Evolutionary conservation across 2,113 vertebrate genomes (phyloP).

Genomic region (Brachypteracias leptosomus): DNA sequence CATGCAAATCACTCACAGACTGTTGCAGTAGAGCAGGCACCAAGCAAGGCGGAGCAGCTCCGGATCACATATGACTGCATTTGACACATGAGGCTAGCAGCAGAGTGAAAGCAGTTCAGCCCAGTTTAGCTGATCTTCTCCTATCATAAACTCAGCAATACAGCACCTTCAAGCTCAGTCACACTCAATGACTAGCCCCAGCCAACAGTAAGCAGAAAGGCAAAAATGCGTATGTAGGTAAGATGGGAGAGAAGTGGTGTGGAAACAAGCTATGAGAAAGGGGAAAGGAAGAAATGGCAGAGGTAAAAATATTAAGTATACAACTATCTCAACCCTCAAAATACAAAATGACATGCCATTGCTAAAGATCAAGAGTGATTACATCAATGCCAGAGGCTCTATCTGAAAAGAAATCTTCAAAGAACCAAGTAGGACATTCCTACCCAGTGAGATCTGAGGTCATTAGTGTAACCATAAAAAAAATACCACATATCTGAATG

Average conservation of each 20-base stretch:
- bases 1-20: background rate
- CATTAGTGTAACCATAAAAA: background rate
- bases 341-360: background rate
- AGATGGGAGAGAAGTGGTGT: background rate
- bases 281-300: background rate
- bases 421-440: background rate
- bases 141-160: background rate
- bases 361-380: background rate
- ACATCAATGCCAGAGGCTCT: background rate
- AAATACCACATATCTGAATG: background rate
- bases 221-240: background rate
- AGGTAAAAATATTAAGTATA: background rate
- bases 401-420: background rate
- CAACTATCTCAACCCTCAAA: background rate
- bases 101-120: background rate
- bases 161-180: background rate
- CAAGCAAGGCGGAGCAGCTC: background rate
- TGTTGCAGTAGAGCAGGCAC: background rate
- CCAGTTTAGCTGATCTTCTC: background rate
- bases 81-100: background rate
- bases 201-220: background rate
- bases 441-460: background rate
- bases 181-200: background rate
- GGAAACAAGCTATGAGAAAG: background rate
- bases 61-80: rapidly evolving